Percentiles rank a stretch among this genome's conserved stretches.
Conservation (phyloP, 2,797 vertebrate species). For the Triplophysa yarkandensis region DNA sequence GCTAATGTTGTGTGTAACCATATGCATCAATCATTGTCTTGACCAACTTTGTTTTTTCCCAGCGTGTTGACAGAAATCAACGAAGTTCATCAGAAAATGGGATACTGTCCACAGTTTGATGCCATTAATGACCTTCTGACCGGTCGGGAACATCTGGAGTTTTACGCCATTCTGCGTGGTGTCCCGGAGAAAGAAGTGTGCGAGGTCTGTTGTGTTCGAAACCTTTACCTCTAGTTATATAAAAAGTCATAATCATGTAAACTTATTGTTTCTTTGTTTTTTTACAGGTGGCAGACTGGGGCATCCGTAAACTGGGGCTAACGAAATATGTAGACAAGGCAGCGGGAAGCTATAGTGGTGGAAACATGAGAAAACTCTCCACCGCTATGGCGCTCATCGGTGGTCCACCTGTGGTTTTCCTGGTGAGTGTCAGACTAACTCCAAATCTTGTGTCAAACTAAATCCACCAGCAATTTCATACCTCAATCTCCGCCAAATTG, state of each 20-base stretch:
- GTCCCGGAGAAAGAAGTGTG: conserved; percentile 97
- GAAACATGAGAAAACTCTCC: conserved; percentile 95
- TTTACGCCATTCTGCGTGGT: conserved; percentile 93
- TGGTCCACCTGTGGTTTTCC: conserved; percentile 94
- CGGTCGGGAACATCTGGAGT: conserved; percentile 93
- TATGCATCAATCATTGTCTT: neutral
- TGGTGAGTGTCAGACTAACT: conserved; percentile 92
- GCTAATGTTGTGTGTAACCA: neutral
- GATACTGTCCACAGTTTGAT: conserved; percentile 97
- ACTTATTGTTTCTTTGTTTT: conserved; percentile 5
- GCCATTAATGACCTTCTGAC: conserved; percentile 94
- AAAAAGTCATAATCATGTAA: neutral
- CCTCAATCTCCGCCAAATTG: neutral
- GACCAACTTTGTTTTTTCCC: neutral
- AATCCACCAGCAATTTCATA: neutral
- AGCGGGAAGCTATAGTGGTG: conserved; percentile 94
- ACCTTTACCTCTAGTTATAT: neutral
- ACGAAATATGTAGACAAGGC: conserved; percentile 83
- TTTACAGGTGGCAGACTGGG: conserved; percentile 93
- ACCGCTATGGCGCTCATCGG: conserved; percentile 97
- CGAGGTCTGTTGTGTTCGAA: conserved; percentile 79
- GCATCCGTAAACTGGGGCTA: conserved; percentile 83
- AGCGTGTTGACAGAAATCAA: conserved; percentile 90
- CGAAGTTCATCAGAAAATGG: conserved; percentile 97
- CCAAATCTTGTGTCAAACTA: too few relatives aligned